Evolutionary conservation across 2,888 invertebrate genomes (phyloP).

Genomic region (Zootermopsis nevadensis): DNA sequence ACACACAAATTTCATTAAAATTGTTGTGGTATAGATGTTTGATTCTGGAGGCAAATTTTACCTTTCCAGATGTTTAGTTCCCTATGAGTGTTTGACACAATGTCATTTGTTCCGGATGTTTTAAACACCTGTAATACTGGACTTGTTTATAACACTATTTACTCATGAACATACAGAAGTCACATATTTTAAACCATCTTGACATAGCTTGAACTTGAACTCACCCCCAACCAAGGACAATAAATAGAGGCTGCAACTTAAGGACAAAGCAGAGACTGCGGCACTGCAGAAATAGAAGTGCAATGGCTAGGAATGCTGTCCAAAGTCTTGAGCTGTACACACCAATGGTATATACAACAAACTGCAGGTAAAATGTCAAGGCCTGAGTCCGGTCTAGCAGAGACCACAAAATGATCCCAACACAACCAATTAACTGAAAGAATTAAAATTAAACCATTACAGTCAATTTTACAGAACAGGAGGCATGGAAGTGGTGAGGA

Average conservation of each 20-base stretch:
- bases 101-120: too few species aligned
- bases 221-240: constrained; percentile 71
- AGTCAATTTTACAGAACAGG: too few species aligned
- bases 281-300: constrained; percentile 83
- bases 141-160: too few species aligned
- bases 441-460: constrained; percentile 52
- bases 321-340: constrained; percentile 86
- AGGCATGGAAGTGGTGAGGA: too few species aligned
- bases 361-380: constrained; percentile 79
- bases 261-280: constrained; percentile 86
- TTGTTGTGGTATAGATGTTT: too few species aligned
- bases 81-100: too few species aligned
- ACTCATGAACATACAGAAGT: too few species aligned
- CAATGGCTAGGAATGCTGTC: constrained; percentile 86
- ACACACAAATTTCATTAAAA: too few species aligned
- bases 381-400: constrained; percentile 67
- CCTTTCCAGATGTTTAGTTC: too few species aligned
- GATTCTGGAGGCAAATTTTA: too few species aligned
- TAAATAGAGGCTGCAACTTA: constrained; percentile 77
- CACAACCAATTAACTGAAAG: constrained; percentile 71
- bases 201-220: constrained; percentile 50
- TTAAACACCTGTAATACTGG: too few species aligned
- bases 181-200: too few species aligned
- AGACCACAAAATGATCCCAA: constrained; percentile 82
- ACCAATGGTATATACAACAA: constrained; percentile 79